phyloP scores from a whole-genome alignment of 2,888 invertebrate species.

The Drosophila meridionalis region DNA sequence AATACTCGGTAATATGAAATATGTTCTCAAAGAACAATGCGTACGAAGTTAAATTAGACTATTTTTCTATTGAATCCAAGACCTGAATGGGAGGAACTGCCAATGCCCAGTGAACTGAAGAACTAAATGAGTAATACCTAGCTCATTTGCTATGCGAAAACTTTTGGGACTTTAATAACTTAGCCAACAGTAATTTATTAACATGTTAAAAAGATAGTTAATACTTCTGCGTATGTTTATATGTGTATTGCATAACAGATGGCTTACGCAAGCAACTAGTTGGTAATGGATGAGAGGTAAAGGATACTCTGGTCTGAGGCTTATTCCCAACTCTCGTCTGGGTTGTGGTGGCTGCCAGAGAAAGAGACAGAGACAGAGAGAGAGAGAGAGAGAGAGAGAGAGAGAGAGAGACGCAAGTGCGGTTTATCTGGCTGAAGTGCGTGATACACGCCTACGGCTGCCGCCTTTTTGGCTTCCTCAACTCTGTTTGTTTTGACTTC shows the following conservation, averaged over 20 bases:
- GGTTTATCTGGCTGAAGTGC: constrained; percentile 29
- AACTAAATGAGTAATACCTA: not conserved
- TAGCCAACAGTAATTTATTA: not conserved
- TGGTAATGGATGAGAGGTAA: constrained; percentile 13
- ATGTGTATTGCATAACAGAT: constrained; percentile 4
- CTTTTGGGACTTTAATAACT: not conserved
- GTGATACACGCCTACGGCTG: constrained; percentile 29
- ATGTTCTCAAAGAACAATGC: not conserved
- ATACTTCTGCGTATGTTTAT: not conserved
- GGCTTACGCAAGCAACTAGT: constrained; percentile 21
- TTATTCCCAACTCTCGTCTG: not conserved
- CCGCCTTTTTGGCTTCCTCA: constrained; percentile 33
- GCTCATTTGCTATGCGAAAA: not conserved
- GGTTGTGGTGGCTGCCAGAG: constrained; percentile 12
- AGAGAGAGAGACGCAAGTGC: not conserved
- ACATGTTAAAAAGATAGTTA: not conserved
- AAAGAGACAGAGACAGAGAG: not conserved
- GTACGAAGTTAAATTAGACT: not conserved
- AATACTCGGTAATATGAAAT: not conserved
- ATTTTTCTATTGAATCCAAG: not conserved
- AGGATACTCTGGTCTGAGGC: constrained; percentile 25
- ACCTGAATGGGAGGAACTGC: not conserved
- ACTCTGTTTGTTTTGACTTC: constrained; percentile 16
- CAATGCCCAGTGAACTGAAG: not conserved
- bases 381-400: not conserved